These are phyloP conservation scores for Urophycis tenuis DNA, from an alignment of 2,797 vertebrate species.

Conservation along the genomic window DNA sequence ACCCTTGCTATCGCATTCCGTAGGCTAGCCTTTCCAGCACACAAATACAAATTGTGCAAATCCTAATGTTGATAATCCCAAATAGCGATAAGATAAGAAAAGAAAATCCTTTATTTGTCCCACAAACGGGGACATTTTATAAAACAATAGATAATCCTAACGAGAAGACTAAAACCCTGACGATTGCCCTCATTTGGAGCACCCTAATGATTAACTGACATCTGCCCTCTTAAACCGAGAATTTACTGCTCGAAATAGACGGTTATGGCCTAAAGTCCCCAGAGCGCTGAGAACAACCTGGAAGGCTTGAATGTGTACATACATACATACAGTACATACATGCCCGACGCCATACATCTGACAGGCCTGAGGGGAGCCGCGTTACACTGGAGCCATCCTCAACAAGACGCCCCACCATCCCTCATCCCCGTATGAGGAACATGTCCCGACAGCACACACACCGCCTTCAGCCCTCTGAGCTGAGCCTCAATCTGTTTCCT, in stretches of 20 bases:
- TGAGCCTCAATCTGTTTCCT: not conserved
- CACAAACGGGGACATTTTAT: too few relatives aligned
- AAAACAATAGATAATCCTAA: not conserved
- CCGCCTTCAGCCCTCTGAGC: not conserved
- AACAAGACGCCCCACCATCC: too few relatives aligned
- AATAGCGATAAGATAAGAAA: not conserved
- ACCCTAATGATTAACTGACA: too few relatives aligned
- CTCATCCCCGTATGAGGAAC: not conserved
- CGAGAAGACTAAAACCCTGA: too few relatives aligned
- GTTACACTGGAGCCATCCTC: not conserved
- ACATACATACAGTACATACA: not conserved
- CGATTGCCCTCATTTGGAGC: too few relatives aligned
- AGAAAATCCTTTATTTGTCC: too few relatives aligned
- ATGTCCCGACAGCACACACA: not conserved
- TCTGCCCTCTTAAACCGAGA: too few relatives aligned
- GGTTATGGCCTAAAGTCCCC: not conserved
- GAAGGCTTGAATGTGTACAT: not conserved
- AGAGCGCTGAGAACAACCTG: not conserved
- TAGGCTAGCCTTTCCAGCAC: too few relatives aligned
- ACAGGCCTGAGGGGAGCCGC: not conserved
- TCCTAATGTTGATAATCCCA: not conserved
- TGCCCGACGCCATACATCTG: not conserved
- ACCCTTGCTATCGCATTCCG: too few relatives aligned
- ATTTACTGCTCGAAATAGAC: not conserved
- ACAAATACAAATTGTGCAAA: not conserved